Percentiles rank a stretch among this genome's conserved stretches.
Evolutionary conservation across 2,113 vertebrate species (phyloP).

Genomic region (Rynchops niger): DNA sequence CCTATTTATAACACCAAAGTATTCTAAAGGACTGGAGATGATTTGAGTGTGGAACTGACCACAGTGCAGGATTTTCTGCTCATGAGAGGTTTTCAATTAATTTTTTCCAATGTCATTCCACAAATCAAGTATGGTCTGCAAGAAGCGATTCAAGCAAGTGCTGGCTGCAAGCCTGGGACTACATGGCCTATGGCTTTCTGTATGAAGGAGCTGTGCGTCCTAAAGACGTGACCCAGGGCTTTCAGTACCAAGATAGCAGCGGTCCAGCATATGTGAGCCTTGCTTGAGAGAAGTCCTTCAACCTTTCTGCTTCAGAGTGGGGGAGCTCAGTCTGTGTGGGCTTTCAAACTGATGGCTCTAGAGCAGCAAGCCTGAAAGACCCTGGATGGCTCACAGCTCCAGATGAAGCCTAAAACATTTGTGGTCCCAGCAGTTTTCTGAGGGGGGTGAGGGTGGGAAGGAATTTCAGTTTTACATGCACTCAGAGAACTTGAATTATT

Average conservation of each 20-base stretch:
- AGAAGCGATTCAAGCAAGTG: background rate
- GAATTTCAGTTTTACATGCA: background rate
- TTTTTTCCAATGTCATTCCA: background rate
- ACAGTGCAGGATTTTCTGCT: background rate
- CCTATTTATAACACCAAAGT: background rate
- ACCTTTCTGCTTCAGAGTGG: background rate
- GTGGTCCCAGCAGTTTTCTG: background rate
- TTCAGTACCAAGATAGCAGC: background rate
- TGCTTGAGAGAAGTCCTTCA: background rate
- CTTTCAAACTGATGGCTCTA: background rate
- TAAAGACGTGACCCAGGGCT: background rate
- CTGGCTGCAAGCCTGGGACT: background rate
- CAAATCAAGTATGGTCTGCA: background rate
- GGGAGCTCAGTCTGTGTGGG: background rate
- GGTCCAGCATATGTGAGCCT: background rate
- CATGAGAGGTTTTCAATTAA: background rate
- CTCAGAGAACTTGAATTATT: background rate
- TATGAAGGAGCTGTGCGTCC: background rate
- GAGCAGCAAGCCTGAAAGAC: background rate
- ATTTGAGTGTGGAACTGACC: background rate
- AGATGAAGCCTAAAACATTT: background rate
- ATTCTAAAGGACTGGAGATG: background rate
- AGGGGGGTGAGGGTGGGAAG: background rate
- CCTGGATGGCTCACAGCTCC: background rate
- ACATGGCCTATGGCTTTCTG: background rate